These are phyloP conservation scores for Macrosoma leucophasiata DNA, from an alignment of 2,888 invertebrate genomes.

Conservation along the genomic window DNA sequence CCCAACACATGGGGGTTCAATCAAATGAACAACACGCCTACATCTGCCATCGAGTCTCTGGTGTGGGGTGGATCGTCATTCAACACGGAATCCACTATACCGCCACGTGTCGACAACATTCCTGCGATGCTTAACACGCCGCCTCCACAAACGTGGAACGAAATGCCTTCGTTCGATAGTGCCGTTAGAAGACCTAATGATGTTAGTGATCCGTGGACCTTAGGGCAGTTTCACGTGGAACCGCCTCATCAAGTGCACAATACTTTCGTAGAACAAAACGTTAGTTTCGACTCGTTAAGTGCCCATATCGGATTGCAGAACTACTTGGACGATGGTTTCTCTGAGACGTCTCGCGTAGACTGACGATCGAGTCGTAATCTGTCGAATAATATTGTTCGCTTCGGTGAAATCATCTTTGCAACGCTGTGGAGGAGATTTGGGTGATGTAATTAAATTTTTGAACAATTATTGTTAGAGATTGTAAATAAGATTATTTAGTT, in stretches of 20 bases:
- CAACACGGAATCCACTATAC: slow-evolving; percentile 32
- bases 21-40: slow-evolving; percentile 36
- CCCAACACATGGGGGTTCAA: slow-evolving; percentile 51
- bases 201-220: slow-evolving; percentile 54
- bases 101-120: slow-evolving; percentile 37
- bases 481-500: slow-evolving; percentile 71
- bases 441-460: slow-evolving; percentile 50
- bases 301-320: slow-evolving; percentile 42
- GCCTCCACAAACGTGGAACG: slow-evolving; percentile 51
- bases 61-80: slow-evolving; percentile 50
- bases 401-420: slow-evolving; percentile 22
- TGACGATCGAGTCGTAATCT: slow-evolving; percentile 37
- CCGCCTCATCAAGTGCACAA: slow-evolving; percentile 56
- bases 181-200: slow-evolving; percentile 40
- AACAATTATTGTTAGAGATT: slow-evolving; percentile 62
- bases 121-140: slow-evolving; percentile 51
- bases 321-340: slow-evolving; percentile 56
- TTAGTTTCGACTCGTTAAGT: slow-evolving; percentile 54
- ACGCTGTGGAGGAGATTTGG: slow-evolving; percentile 31
- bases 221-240: slow-evolving; percentile 61
- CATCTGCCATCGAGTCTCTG: slow-evolving; percentile 49
- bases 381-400: slow-evolving; percentile 13
- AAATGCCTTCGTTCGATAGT: slow-evolving; percentile 49
- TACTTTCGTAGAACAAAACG: slow-evolving; percentile 57
- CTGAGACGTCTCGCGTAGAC: slow-evolving; percentile 61